Evolutionary conservation across 2,113 vertebrate genomes (phyloP).

Genomic region (Lontra canadensis): DNA sequence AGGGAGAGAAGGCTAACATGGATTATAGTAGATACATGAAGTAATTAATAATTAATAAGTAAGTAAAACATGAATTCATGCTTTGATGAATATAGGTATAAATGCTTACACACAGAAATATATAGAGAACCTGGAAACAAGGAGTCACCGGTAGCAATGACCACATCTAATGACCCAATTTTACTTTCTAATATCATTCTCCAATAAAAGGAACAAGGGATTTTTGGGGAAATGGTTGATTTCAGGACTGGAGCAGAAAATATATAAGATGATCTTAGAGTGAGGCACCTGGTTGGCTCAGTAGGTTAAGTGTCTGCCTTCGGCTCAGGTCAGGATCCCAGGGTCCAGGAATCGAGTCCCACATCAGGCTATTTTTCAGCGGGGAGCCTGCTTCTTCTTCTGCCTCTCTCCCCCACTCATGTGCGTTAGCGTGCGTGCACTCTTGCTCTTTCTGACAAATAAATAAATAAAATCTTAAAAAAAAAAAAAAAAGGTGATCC

Average conservation of each 20-base stretch:
- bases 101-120: background rate
- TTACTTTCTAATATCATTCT: background rate
- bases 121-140: background rate
- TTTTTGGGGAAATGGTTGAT: background rate
- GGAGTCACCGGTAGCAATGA: background rate
- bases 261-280: background rate
- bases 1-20: background rate
- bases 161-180: background rate
- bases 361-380: too few species aligned
- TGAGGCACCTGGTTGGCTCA: too few species aligned
- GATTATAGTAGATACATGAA: background rate
- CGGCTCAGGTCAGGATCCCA: too few species aligned
- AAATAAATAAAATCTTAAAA: too few species aligned
- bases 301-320: too few species aligned
- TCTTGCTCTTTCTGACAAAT: too few species aligned
- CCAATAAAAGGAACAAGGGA: background rate
- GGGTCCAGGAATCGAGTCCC: too few species aligned
- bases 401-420: too few species aligned
- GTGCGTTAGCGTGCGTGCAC: accelerated
- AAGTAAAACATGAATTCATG: background rate
- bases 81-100: background rate
- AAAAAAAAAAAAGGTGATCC: background rate
- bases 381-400: too few species aligned
- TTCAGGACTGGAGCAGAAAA: background rate
- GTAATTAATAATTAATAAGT: background rate